phyloP scores from a whole-genome alignment of 2,113 vertebrate species.

The Aphelocoma coerulescens region DNA sequence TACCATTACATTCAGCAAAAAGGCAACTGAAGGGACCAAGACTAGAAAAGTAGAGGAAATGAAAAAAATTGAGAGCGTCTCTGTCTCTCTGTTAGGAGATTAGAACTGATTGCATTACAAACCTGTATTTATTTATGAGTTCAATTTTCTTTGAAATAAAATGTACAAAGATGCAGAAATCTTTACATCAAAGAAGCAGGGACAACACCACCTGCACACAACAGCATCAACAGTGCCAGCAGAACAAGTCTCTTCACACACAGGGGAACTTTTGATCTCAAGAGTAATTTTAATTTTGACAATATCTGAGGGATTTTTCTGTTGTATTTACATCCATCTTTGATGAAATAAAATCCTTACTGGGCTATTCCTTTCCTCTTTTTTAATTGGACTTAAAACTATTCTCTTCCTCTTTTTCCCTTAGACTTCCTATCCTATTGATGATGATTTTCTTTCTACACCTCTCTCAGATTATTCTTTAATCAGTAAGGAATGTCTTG shows the following conservation, averaged over 20 bases:
- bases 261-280: background rate
- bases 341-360: background rate
- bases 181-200: background rate
- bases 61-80: background rate
- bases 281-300: background rate
- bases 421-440: background rate
- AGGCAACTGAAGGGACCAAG: background rate
- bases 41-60: background rate
- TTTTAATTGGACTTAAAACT: background rate
- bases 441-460: background rate
- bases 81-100: background rate
- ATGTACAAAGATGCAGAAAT: background rate
- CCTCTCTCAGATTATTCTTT: background rate
- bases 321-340: background rate
- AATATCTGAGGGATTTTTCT: background rate
- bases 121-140: background rate
- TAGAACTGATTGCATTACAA: background rate
- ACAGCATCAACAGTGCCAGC: background rate
- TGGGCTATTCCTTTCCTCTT: background rate
- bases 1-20: background rate
- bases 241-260: background rate
- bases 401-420: background rate
- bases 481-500: background rate
- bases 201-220: background rate
- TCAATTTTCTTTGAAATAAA: background rate